A percentile compares a stretch with the other conserved stretches of the same genome.
phyloP scores from a whole-genome alignment of 2,888 invertebrate genomes.

The Hemicrepidius hirtus region DNA sequence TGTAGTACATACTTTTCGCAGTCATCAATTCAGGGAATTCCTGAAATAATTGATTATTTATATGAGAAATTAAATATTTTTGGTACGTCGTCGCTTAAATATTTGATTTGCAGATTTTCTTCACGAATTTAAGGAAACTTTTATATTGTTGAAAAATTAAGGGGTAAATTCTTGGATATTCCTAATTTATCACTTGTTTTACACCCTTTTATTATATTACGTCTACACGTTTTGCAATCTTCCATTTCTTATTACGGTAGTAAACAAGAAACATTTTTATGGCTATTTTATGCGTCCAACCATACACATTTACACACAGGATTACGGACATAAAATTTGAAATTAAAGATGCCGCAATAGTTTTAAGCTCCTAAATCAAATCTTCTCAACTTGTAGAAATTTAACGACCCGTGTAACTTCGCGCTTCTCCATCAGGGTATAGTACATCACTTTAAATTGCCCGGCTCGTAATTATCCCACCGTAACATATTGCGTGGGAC shows the following conservation, averaged over 20 bases:
- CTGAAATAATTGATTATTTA: no score
- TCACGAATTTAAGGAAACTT: no score
- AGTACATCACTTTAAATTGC: constrained; percentile 11
- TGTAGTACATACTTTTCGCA: no score
- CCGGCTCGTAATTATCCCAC: constrained; percentile 1
- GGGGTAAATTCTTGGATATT: no score
- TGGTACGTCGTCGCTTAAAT: no score
- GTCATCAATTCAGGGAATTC: no score
- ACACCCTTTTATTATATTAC: no score
- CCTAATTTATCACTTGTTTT: no score
- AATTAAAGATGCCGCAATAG: constrained; percentile 14
- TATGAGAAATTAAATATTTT: no score
- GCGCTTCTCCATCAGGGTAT: constrained; percentile 5
- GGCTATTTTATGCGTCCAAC: background rate
- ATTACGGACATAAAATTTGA: constrained; percentile 3
- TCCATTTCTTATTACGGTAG: background rate
- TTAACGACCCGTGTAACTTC: constrained; percentile 14
- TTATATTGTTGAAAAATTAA: no score
- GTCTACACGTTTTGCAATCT: background rate
- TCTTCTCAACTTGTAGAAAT: background rate
- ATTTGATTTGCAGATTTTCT: no score
- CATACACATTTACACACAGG: background rate
- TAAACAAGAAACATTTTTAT: constrained; percentile 7
- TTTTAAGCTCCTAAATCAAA: constrained; percentile 11
- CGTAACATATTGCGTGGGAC: background rate